Conservation (phyloP, 2,113 vertebrate species). For the Chaenocephalus aceratus region DNA sequence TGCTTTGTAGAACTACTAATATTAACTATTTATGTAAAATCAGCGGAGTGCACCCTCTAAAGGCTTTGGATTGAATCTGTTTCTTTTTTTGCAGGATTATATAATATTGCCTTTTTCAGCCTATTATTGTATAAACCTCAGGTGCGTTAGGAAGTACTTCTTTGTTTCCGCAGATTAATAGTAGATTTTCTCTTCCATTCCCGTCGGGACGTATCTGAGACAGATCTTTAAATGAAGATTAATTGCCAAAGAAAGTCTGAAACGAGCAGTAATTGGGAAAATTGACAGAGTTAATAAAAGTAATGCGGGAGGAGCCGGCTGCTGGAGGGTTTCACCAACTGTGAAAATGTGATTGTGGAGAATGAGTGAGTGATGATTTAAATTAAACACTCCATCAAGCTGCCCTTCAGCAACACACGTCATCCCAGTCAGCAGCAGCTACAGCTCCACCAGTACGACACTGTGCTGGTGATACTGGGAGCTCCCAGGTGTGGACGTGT, state of each 20-base stretch:
- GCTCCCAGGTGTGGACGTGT: slow-evolving; percentile 13
- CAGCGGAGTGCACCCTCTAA: background rate
- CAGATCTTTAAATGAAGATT: slow-evolving; percentile 3
- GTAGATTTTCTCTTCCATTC: background rate
- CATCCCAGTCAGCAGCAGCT: slow-evolving; percentile 13
- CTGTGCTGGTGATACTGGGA: slow-evolving; percentile 30
- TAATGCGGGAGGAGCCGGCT: background rate
- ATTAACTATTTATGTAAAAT: background rate
- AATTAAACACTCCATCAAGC: slow-evolving; percentile 36
- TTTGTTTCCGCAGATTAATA: background rate
- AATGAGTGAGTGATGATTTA: slow-evolving; percentile 16
- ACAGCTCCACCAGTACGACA: slow-evolving; percentile 3
- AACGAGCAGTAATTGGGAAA: slow-evolving; percentile 10
- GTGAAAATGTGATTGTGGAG: slow-evolving; percentile 16
- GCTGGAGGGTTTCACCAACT: background rate
- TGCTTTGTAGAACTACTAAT: too few species aligned
- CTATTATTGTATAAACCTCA: background rate
- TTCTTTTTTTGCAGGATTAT: background rate
- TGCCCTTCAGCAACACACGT: slow-evolving; percentile 49
- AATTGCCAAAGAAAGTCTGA: background rate
- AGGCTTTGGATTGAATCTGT: background rate
- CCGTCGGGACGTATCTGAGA: background rate
- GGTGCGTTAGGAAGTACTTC: background rate
- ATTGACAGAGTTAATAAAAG: background rate
- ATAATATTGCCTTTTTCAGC: background rate